A percentile compares a stretch with the other conserved stretches of the same genome.
These are phyloP conservation scores for Cavia porcellus DNA, from an alignment of 2,113 vertebrate genomes.

Conservation along the genomic window DNA sequence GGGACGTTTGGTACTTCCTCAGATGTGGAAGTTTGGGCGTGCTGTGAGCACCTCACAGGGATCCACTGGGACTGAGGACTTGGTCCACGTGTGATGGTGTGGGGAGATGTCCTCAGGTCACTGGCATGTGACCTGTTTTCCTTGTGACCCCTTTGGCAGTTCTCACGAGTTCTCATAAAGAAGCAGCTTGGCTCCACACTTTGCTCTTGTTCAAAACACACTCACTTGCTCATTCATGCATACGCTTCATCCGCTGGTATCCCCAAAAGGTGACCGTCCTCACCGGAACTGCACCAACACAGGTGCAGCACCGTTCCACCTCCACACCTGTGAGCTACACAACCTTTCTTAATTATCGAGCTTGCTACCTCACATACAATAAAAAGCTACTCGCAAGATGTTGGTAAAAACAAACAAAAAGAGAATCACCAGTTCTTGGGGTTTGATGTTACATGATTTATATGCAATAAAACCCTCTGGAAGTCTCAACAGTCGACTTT, in stretches of 20 bases:
- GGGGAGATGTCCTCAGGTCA: background rate
- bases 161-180: background rate
- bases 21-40: background rate
- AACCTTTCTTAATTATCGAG: background rate
- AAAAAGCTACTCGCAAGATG: background rate
- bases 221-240: background rate
- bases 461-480: background rate
- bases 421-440: background rate
- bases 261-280: no score
- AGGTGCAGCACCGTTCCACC: background rate
- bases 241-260: background rate
- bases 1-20: background rate
- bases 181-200: background rate
- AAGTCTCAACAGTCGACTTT: slow-evolving; percentile 36
- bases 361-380: background rate
- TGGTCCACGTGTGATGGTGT: background rate
- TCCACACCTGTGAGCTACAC: background rate
- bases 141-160: background rate
- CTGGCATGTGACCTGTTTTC: background rate
- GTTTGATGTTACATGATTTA: background rate
- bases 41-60: background rate
- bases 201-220: background rate
- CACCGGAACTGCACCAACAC: background rate
- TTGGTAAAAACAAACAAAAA: background rate
- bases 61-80: background rate